phyloP scores from a whole-genome alignment of 2,888 invertebrate genomes.

The Scaptomyza flava region DNA sequence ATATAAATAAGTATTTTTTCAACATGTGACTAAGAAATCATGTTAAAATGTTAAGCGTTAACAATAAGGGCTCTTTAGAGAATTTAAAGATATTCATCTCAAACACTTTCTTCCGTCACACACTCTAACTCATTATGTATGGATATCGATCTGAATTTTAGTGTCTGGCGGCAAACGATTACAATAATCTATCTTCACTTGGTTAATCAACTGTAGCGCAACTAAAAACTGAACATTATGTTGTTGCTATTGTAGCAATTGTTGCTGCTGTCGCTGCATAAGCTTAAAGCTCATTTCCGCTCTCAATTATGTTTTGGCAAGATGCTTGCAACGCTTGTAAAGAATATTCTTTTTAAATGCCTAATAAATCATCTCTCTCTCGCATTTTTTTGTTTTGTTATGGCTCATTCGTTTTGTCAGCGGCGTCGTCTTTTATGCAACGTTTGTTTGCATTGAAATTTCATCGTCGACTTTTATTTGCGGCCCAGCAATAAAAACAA shows the following conservation, averaged over 20 bases:
- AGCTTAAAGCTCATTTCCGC: slow-evolving; percentile 51
- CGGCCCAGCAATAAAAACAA: slow-evolving; percentile 26
- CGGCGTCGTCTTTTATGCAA: slow-evolving; percentile 6
- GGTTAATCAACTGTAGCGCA: slow-evolving; percentile 73
- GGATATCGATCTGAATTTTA: background rate
- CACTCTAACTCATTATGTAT: too few species aligned
- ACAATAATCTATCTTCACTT: slow-evolving; percentile 80
- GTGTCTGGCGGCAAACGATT: slow-evolving; percentile 32
- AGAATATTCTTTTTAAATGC: slow-evolving; percentile 9
- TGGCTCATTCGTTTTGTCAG: slow-evolving; percentile 18
- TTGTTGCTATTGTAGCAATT: slow-evolving; percentile 7
- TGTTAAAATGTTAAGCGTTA: too few species aligned
- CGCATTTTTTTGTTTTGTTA: background rate
- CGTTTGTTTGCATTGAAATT: slow-evolving; percentile 34
- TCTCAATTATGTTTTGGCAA: slow-evolving; percentile 48
- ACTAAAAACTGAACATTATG: background rate
- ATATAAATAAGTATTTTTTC: background rate
- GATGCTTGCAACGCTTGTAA: slow-evolving; percentile 14
- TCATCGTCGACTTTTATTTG: slow-evolving; percentile 31
- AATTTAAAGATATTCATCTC: background rate
- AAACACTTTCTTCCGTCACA: background rate
- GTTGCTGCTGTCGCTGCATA: slow-evolving; percentile 1
- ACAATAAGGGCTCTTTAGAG: too few species aligned
- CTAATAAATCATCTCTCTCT: background rate
- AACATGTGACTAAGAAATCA: too few species aligned